Evolutionary conservation across 2,113 vertebrate genomes (phyloP).

Genomic region (Hipposideros armiger): DNA sequence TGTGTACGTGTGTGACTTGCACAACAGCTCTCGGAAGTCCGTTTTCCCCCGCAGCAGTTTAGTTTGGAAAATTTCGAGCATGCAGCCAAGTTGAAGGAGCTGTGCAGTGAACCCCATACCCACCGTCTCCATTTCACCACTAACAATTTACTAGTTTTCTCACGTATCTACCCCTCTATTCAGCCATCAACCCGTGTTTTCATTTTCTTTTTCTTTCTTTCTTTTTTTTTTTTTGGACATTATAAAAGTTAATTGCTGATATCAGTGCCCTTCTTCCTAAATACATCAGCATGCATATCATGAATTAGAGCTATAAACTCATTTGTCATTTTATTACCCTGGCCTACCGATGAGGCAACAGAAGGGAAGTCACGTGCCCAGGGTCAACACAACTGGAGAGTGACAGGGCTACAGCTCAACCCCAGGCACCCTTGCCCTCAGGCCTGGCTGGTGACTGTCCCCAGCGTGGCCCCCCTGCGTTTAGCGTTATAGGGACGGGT

Average conservation of each 20-base stretch:
- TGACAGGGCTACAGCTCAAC: accelerated
- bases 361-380: not conserved
- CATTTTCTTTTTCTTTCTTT: not conserved
- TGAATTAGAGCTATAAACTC: not conserved
- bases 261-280: not conserved
- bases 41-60: not conserved
- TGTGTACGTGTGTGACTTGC: not conserved
- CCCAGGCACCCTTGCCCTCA: not conserved
- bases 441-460: not conserved
- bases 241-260: not conserved
- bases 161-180: not conserved
- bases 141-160: no score
- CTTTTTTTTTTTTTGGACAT: not conserved
- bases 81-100: not conserved
- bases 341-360: not conserved
- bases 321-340: not conserved
- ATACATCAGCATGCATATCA: not conserved
- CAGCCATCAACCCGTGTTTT: not conserved
- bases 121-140: not conserved
- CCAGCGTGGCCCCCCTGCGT: not conserved
- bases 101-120: no score
- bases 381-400: not conserved
- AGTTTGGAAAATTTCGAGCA: not conserved
- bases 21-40: not conserved
- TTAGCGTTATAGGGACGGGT: not conserved